Evolutionary conservation across 2,113 vertebrate genomes (phyloP).

Genomic region (Dissostichus mawsoni): DNA sequence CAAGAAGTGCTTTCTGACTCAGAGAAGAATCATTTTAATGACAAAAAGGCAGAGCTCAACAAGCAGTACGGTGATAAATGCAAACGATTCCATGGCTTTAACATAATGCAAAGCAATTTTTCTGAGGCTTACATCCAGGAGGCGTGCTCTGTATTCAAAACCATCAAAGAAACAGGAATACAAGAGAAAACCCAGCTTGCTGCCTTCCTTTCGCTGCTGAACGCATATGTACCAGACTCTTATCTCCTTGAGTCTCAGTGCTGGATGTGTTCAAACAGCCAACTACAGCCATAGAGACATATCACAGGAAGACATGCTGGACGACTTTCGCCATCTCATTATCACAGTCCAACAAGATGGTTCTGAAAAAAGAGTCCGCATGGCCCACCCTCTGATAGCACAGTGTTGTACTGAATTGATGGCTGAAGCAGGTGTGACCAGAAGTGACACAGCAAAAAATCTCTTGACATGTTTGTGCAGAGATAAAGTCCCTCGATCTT

Average conservation of each 20-base stretch:
- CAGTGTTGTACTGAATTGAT: too few relatives aligned
- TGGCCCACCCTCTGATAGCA: too few relatives aligned
- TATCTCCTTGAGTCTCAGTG: conserved; percentile 58
- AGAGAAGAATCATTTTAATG: neutral
- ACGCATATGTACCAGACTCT: conserved; percentile 47
- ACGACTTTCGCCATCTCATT: too few relatives aligned
- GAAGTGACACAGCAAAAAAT: neutral
- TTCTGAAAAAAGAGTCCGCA: too few relatives aligned
- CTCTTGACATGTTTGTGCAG: conserved; percentile 8
- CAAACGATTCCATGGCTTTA: conserved; percentile 51
- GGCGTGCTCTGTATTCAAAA: neutral
- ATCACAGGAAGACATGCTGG: conserved; percentile 19
- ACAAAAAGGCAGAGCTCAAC: conserved; percentile 1
- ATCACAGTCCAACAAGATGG: too few relatives aligned
- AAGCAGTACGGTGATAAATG: neutral
- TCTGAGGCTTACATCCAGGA: neutral
- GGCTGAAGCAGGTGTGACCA: too few relatives aligned
- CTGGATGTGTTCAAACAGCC: neutral
- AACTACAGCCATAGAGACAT: too few relatives aligned
- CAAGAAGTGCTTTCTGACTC: neutral
- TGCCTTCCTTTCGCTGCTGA: conserved; percentile 51
- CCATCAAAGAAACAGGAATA: fast-evolving
- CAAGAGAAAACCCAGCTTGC: conserved; percentile 30
- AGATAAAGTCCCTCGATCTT: neutral
- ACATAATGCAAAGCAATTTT: conserved; percentile 58